Evolutionary conservation across 2,888 invertebrate genomes (phyloP), one percentile per base, ranked within the genome.

Genomic region (Kryphioiulus occultus): DNA sequence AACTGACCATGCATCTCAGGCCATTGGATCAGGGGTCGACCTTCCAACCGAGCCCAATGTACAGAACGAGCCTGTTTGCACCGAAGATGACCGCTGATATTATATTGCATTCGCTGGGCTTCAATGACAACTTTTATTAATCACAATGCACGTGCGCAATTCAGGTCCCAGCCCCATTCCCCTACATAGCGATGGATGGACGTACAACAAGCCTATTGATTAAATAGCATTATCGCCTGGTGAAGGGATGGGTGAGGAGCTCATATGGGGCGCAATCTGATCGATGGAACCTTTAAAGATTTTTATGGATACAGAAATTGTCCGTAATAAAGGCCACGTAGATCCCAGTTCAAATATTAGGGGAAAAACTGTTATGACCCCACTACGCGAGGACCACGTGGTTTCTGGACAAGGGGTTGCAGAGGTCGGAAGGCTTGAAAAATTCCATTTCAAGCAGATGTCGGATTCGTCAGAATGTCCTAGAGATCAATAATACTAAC

Each of bases 51-150:
- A 19, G 53, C n/a, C 53, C 53, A n/a, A n/a, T n/a, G n/a, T 59
- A n/a, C 53, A 59, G 4, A 59, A 59, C 53, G 5, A 59, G 19
- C 53, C 19, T n/a, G 53, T 59, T n/a, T n/a, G n/a, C 7, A n/a
- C 53, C 17, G 19, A n/a, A 15, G 47, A 47, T 47, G 47, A 15
- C 47, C 47, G 47, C 19, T 47, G 47, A 47, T 59, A 59, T 59
- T 7, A 59, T 59, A 59, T n/a, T 59, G 53, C 53, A 59, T 7
- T 59, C 53, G 53, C 7, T 59, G 53, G 53, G 53, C n/a, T 59
- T 59, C 53, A 59, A 59, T 59, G 53, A 59, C 53, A 59, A 59
- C 19, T 59, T 59, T 59, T 59, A 59, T 59, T 59, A 59, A 59
- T 59, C 53, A 59, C 53, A n/a, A 59, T 59, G 53, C 53, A 59